These are phyloP conservation scores for Ameiurus melas DNA, from an alignment of 2,113 vertebrate genomes.

Conservation along the genomic window DNA sequence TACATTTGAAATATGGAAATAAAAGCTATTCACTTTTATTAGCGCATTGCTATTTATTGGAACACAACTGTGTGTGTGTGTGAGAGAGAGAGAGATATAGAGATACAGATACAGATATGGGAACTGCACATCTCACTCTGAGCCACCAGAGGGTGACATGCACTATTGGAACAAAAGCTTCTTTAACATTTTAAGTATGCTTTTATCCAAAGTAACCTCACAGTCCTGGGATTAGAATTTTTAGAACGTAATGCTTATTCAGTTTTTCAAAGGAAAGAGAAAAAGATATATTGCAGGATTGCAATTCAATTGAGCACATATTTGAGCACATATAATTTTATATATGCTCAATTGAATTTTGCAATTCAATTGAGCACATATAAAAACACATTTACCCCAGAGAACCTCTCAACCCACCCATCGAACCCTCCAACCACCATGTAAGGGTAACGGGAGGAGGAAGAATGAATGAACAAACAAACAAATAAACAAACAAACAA, in stretches of 20 bases:
- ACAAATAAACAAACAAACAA: neutral
- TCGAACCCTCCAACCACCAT: neutral
- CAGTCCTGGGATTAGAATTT: neutral
- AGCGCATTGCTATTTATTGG: too few species aligned
- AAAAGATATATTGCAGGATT: neutral
- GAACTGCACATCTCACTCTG: neutral
- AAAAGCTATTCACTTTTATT: too few species aligned
- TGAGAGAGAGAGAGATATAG: too few species aligned
- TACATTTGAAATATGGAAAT: too few species aligned
- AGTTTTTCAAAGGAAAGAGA: neutral
- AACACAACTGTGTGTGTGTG: too few species aligned
- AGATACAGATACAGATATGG: neutral
- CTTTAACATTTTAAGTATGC: neutral
- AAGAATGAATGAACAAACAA: neutral
- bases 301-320: neutral
- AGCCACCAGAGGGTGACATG: neutral
- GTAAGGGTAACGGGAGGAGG: neutral
- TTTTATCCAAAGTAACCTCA: neutral
- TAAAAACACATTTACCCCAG: neutral
- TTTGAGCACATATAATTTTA: neutral
- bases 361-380: neutral
- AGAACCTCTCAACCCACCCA: neutral
- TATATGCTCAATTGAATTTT: neutral
- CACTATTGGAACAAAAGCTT: neutral
- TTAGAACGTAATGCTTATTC: neutral